Conservation (phyloP, 2,113 vertebrate genomes). For the Odobenus rosmarus region DNA sequence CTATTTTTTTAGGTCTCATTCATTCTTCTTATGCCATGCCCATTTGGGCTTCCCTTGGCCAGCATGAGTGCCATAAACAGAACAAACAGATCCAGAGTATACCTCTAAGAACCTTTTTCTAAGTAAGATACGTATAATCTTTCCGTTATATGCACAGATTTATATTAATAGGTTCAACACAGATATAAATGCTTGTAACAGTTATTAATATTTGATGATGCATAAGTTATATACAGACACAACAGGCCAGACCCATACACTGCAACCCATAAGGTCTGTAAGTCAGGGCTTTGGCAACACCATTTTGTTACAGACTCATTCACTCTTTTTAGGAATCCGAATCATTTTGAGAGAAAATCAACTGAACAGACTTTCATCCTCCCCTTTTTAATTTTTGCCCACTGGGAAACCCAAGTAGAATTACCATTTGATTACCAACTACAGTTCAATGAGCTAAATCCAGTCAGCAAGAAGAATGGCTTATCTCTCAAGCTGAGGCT, state of each 20-base stretch:
- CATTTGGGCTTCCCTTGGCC: neutral
- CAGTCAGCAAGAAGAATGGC: neutral
- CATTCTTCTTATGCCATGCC: neutral
- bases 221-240: neutral
- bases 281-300: neutral
- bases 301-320: neutral
- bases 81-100: constrained; percentile 36
- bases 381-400: neutral
- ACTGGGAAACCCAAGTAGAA: constrained; percentile 5
- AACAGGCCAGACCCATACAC: neutral
- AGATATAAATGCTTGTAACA: constrained; percentile 1
- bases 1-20: neutral
- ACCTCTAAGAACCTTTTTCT: constrained; percentile 47
- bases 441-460: neutral
- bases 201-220: constrained; percentile 5
- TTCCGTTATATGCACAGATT: constrained; percentile 22
- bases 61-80: constrained; percentile 54
- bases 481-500: neutral
- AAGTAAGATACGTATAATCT: neutral
- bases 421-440: neutral
- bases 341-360: constrained; percentile 51
- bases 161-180: neutral
- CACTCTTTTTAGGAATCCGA: constrained; percentile 20
- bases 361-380: neutral
- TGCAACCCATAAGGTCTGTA: neutral